A percentile compares a stretch with the other conserved stretches of the same genome.
phyloP scores from a whole-genome alignment of 1,140 invertebrate genomes.

The Trichonephila clavata region DNA sequence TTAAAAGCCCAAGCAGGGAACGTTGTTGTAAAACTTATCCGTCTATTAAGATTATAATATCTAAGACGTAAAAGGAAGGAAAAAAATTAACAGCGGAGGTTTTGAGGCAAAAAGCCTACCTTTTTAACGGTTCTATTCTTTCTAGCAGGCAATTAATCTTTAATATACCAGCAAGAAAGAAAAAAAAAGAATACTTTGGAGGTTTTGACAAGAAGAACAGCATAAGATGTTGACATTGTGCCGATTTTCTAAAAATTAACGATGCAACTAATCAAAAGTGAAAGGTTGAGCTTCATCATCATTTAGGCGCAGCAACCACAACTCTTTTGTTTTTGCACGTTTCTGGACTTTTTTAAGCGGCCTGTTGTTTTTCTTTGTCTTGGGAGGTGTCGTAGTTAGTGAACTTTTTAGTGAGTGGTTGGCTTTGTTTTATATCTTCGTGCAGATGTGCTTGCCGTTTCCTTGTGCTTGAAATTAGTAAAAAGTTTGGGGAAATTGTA shows the following conservation, averaged over 20 bases:
- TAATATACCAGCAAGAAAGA: constrained; percentile 47
- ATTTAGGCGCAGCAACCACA: constrained; percentile 19
- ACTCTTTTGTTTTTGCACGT: constrained; percentile 40
- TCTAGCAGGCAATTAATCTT: constrained; percentile 65
- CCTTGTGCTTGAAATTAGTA: background rate
- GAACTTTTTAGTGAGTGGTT: constrained; percentile 29
- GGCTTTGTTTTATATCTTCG: background rate
- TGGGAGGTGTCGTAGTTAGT: background rate
- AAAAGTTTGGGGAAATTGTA: background rate
- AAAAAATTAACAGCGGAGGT: constrained; percentile 47
- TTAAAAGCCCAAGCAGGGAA: background rate
- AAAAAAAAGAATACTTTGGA: constrained; percentile 16
- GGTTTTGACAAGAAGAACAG: constrained; percentile 55
- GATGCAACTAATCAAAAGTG: constrained; percentile 74
- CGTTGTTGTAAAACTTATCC: constrained; percentile 37
- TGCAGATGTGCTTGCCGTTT: background rate
- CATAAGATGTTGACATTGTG: constrained; percentile 69
- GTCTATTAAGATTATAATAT: constrained; percentile 70
- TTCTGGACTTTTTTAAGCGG: constrained; percentile 33
- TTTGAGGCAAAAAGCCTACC: constrained; percentile 63
- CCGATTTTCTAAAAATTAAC: constrained; percentile 73
- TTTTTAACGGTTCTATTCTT: constrained; percentile 71
- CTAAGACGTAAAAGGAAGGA: background rate
- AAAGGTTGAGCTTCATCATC: constrained; percentile 61
- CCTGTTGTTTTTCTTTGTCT: constrained; percentile 37